Evolutionary conservation across 1,140 invertebrate genomes (phyloP).

Genomic region (Eupristina koningsbergeri): DNA sequence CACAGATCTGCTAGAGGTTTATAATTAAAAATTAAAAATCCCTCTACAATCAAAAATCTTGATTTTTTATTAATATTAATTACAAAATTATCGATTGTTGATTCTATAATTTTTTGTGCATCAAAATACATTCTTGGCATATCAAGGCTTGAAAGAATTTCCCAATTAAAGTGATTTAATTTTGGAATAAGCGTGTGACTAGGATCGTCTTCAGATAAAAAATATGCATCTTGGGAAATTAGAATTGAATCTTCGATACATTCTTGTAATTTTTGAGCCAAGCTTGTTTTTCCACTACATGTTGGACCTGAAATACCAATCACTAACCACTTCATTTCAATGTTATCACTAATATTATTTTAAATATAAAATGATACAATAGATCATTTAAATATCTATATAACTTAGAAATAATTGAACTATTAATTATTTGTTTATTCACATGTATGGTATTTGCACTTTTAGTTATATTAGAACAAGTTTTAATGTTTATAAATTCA

Average conservation of each 20-base stretch:
- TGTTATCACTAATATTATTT: constrained; percentile 25
- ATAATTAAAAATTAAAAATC: constrained; percentile 84
- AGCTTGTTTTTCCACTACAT: constrained; percentile 86
- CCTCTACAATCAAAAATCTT: constrained; percentile 82
- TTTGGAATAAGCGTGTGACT: constrained; percentile 78
- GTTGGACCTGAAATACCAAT: constrained; percentile 85
- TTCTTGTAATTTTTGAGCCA: constrained; percentile 76
- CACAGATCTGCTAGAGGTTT: constrained; percentile 78
- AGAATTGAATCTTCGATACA: constrained; percentile 74
- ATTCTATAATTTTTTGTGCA: constrained; percentile 65
- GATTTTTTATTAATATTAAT: constrained; percentile 55
- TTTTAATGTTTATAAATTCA: background rate
- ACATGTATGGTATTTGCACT: background rate
- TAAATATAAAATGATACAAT: background rate
- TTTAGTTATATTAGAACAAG: background rate
- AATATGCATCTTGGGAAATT: constrained; percentile 86
- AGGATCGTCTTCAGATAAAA: constrained; percentile 79
- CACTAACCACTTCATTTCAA: constrained; percentile 77
- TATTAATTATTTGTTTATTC: background rate
- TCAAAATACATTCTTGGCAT: constrained; percentile 82
- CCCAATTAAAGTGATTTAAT: constrained; percentile 86
- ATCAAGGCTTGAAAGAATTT: constrained; percentile 81
- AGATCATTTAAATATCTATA: background rate
- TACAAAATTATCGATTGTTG: background rate
- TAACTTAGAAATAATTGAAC: background rate